Evolutionary conservation across 2,113 vertebrate genomes (phyloP), one percentile per base, ranked within the genome.

Genomic region (Ranitomeya imitator): DNA sequence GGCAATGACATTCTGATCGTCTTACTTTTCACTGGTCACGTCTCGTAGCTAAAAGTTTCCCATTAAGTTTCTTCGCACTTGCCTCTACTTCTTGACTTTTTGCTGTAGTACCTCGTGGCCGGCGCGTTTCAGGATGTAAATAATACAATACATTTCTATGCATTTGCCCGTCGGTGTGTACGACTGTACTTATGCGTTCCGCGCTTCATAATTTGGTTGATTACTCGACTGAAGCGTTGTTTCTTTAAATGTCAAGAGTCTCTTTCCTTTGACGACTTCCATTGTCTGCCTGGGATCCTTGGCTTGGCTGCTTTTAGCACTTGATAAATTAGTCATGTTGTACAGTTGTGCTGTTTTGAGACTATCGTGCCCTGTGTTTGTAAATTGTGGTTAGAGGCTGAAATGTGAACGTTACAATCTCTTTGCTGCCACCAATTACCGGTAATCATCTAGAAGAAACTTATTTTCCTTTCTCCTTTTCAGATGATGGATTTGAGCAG

Each of bases 251-350:
- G 87, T 88, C 87, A 88, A 88, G 87, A 84, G 87, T 88, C 87
- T 88, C 81, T 88, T 69, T 84, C 31, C n/a, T 8, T 69, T 51
- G 74, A 65, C 60, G 60, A 78, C 80, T 88, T 86, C 82, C 90
- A 91, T 91, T 92, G 93, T 93, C 92, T 93, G 93, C 81, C n/a
- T 82, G 76, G 84, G 87, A 91, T 92, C 91, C 93, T 93, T 79
- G 90, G 76, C 90, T 91, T 59, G 37, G 90, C 90, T 90, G 92
- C 92, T 92, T 93, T 92, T 91, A 92, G 90, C 85, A 89, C 82
- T 88, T 91, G 88, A 93, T 93, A 91, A 92, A 92, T 93, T 92
- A 93, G 91, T 92, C 91, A 92, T 91, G 89, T 88, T 82, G 84
- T 89, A 89, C 45, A 90, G 90, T 85, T 87, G 90, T 90, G 86